Conservation (phyloP, 2,113 vertebrate genomes). For the Mormyrus lacerda region DNA sequence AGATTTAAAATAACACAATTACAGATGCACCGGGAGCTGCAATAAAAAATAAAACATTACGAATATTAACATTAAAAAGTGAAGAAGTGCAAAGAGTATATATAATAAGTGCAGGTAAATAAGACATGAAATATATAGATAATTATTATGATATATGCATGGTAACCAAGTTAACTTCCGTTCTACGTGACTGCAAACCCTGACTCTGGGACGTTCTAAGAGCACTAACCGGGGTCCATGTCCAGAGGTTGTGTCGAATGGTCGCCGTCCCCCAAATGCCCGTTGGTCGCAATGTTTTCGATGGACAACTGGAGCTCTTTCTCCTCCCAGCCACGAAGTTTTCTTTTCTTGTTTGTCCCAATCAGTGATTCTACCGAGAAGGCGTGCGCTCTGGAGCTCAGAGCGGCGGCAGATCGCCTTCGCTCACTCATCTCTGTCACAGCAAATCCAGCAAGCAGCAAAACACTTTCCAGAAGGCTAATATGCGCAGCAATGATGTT, state of each 20-base stretch:
- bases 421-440: slow-evolving; percentile 90
- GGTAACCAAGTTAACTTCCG: background rate
- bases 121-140: no score
- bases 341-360: slow-evolving; percentile 95
- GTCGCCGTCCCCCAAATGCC: slow-evolving; percentile 69
- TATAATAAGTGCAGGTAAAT: no score
- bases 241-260: slow-evolving; percentile 84
- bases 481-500: background rate
- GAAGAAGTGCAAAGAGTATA: no score
- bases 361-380: slow-evolving; percentile 98
- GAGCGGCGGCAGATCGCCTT: slow-evolving; percentile 90
- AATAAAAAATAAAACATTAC: background rate
- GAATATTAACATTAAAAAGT: background rate
- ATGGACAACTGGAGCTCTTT: slow-evolving; percentile 91
- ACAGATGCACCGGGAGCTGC: background rate
- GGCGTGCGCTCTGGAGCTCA: slow-evolving; percentile 96
- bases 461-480: slow-evolving; percentile 7
- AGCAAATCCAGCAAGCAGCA: slow-evolving; percentile 43
- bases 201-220: slow-evolving; percentile 20
- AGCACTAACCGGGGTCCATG: slow-evolving; percentile 88
- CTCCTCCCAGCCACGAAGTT: slow-evolving; percentile 91
- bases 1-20: background rate
- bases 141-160: no score
- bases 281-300: slow-evolving; percentile 81
- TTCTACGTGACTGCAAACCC: background rate